Percentiles rank a stretch among this genome's conserved stretches.
Conservation (phyloP, 2,113 vertebrate species). For the Lepus europaeus region DNA sequence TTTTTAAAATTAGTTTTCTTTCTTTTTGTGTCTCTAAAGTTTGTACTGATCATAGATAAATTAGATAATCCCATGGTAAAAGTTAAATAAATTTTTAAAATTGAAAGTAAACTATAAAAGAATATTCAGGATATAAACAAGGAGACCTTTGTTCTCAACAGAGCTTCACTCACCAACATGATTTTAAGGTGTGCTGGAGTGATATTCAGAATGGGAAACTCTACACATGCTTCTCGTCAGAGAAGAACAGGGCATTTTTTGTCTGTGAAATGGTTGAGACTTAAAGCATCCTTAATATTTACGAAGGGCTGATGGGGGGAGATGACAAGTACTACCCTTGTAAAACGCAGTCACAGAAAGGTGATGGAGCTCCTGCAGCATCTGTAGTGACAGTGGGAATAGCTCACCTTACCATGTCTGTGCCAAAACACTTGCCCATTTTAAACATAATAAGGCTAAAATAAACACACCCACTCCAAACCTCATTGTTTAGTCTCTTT, state of each 20-base stretch:
- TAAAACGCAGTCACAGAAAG: background rate
- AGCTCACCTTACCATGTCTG: background rate
- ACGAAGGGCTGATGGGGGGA: background rate
- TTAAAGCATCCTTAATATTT: background rate
- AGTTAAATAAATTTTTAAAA: background rate
- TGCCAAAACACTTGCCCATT: background rate
- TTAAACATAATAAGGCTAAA: background rate
- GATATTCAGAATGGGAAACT: background rate
- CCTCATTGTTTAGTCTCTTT: background rate
- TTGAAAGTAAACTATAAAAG: slow-evolving; percentile 23
- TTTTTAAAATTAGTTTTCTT: background rate
- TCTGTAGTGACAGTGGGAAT: background rate
- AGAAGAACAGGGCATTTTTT: background rate
- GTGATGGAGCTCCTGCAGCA: too few relatives aligned
- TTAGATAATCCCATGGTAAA: background rate
- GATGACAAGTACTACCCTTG: background rate
- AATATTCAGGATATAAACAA: slow-evolving; percentile 66
- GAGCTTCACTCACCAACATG: background rate
- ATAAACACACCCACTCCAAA: background rate
- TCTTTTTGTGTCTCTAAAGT: background rate
- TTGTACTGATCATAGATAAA: background rate
- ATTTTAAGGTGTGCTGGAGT: background rate
- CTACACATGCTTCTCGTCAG: background rate
- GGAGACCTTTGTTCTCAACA: background rate
- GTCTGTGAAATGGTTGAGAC: background rate